phyloP scores from a whole-genome alignment of 2,113 vertebrate genomes.

The Conger conger region DNA sequence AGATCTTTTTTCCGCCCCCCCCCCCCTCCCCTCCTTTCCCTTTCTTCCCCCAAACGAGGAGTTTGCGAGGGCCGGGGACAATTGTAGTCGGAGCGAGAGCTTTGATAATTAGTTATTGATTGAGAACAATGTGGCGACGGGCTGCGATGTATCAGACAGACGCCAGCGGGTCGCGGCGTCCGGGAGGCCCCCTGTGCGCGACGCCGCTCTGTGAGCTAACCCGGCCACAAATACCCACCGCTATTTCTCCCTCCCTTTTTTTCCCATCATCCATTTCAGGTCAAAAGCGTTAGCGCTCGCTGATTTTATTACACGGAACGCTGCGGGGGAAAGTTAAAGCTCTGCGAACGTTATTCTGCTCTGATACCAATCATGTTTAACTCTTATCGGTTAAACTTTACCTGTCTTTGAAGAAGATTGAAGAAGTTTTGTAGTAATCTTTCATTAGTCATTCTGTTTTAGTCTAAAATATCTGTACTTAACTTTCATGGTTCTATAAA shows the following conservation, averaged over 20 bases:
- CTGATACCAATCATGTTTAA: background rate
- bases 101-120: slow-evolving; percentile 99
- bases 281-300: background rate
- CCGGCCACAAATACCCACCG: slow-evolving; percentile 60
- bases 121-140: slow-evolving; percentile 79
- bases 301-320: background rate
- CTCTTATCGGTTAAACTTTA: background rate
- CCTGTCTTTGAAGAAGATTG: too few species aligned
- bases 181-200: slow-evolving; percentile 80
- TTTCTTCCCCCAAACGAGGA: slow-evolving; percentile 78
- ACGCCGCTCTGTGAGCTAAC: slow-evolving; percentile 64
- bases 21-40: background rate
- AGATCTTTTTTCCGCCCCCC: slow-evolving; percentile 38
- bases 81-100: slow-evolving; percentile 72
- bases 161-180: slow-evolving; percentile 81
- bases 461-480: too few species aligned
- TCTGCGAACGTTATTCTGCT: background rate
- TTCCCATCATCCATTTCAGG: slow-evolving; percentile 20
- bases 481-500: too few species aligned
- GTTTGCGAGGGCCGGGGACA: slow-evolving; percentile 78
- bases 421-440: too few species aligned
- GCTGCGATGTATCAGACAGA: slow-evolving; percentile 84
- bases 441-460: too few species aligned
- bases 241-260: slow-evolving; percentile 48
- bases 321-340: too few species aligned